Evolutionary conservation across 2,113 vertebrate species (phyloP).

Genomic region (Glaucidium brasilianum): DNA sequence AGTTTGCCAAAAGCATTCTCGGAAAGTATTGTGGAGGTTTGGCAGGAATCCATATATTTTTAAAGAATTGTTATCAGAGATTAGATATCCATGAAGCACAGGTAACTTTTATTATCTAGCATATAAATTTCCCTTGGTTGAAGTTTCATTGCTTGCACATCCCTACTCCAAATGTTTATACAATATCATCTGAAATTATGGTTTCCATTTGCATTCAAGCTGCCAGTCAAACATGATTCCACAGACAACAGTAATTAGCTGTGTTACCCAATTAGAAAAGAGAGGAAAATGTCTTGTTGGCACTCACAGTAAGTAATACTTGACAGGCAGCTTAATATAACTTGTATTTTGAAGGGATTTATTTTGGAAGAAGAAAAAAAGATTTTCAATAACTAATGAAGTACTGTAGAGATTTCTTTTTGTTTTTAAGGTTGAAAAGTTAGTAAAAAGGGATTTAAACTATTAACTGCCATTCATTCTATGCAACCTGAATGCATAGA

Average conservation of each 20-base stretch:
- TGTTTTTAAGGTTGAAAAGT: slow-evolving; percentile 2
- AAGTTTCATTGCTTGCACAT: slow-evolving; percentile 21
- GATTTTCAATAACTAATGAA: slow-evolving; percentile 27
- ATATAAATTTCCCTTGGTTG: slow-evolving; percentile 16
- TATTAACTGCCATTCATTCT: background rate
- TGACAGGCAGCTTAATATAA: slow-evolving; percentile 70
- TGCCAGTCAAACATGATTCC: slow-evolving; percentile 55
- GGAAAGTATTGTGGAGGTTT: slow-evolving; percentile 7
- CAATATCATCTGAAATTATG: slow-evolving; percentile 47
- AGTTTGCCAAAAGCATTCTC: slow-evolving; percentile 41
- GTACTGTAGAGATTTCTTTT: background rate
- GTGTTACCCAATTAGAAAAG: slow-evolving; percentile 69
- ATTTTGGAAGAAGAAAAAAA: background rate
- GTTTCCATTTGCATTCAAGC: slow-evolving; percentile 52
- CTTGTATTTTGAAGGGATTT: slow-evolving; percentile 49
- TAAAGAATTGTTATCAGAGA: slow-evolving; percentile 6
- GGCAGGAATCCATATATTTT: slow-evolving; percentile 12
- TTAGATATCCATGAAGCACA: slow-evolving; percentile 3
- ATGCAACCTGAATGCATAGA: background rate
- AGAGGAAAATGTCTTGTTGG: slow-evolving; percentile 70
- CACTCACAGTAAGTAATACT: slow-evolving; percentile 56
- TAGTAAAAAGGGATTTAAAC: background rate
- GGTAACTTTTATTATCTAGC: slow-evolving; percentile 45
- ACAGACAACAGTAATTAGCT: slow-evolving; percentile 72
- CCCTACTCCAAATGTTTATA: slow-evolving; percentile 52